Conservation (phyloP, 2,113 vertebrate genomes). For the Meleagris gallopavo region DNA sequence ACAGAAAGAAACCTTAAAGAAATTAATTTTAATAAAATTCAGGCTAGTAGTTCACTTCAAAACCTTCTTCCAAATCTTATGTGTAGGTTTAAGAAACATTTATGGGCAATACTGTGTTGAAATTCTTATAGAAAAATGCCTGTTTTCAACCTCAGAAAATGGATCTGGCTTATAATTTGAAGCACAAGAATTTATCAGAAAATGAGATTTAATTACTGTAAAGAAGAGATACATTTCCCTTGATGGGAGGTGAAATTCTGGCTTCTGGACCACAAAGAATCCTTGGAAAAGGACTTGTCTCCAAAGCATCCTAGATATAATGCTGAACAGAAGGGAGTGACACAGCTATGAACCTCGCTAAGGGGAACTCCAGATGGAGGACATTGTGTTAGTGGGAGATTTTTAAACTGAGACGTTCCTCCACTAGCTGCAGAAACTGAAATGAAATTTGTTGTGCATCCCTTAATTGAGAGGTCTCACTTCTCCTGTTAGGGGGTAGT, state of each 20-base stretch:
- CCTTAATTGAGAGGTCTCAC: background rate
- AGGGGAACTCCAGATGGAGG: background rate
- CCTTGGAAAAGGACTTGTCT: background rate
- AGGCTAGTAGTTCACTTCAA: background rate
- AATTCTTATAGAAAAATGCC: background rate
- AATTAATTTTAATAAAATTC: background rate
- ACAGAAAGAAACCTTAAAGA: background rate
- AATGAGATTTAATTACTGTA: too few relatives aligned
- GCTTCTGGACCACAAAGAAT: background rate
- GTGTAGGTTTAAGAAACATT: background rate
- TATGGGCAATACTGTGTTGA: background rate
- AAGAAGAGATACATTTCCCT: background rate
- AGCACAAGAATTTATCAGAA: background rate
- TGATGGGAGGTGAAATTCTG: background rate
- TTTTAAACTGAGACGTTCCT: background rate
- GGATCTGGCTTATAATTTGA: background rate
- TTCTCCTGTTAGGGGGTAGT: background rate
- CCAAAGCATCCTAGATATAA: background rate
- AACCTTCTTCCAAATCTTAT: background rate
- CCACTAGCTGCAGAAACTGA: background rate
- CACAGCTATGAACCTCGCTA: background rate
- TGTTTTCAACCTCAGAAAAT: conserved; percentile 19
- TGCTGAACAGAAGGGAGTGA: background rate
- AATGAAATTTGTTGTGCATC: background rate
- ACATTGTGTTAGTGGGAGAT: background rate